phyloP scores from a whole-genome alignment of 23 tunicate species.

The Halocynthia aurantium region DNA sequence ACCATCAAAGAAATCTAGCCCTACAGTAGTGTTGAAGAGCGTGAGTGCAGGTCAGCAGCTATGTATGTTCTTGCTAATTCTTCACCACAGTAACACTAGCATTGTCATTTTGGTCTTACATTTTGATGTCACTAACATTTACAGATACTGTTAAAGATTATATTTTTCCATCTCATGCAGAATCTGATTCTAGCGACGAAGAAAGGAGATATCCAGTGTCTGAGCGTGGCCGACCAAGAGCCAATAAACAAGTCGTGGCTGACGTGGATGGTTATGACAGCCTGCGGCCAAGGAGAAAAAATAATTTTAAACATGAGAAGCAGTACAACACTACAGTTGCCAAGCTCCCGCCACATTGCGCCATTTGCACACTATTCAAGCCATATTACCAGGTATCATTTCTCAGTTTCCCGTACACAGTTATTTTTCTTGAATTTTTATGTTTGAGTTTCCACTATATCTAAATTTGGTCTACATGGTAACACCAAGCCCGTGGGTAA shows the following conservation, averaged over 20 bases:
- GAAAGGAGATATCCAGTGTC: background rate
- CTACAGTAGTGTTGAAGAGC: conserved; percentile 39
- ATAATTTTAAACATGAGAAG: conserved; percentile 46
- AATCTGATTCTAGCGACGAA: conserved; percentile 22
- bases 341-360: conserved; percentile 56
- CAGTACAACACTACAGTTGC: conserved; percentile 53
- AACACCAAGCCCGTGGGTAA: too few species aligned
- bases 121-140: conserved; percentile 2
- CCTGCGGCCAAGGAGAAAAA: conserved; percentile 12
- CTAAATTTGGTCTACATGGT: too few species aligned
- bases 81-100: background rate
- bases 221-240: too few species aligned
- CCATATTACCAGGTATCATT: conserved; percentile 39
- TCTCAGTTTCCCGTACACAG: background rate
- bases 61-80: background rate
- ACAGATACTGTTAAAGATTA: background rate
- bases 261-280: conserved; percentile 3
- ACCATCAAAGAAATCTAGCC: conserved; percentile 51
- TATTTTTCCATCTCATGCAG: background rate
- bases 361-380: conserved; percentile 60
- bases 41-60: conserved; percentile 22
- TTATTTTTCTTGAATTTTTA: background rate
- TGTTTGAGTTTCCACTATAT: conserved; percentile 5
- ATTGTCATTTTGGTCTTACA: background rate
- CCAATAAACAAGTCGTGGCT: background rate